Evolutionary conservation across 37 sponge, comb jelly and placozoan genomes (phyloP).

Genomic region (Halichondria panicea): DNA sequence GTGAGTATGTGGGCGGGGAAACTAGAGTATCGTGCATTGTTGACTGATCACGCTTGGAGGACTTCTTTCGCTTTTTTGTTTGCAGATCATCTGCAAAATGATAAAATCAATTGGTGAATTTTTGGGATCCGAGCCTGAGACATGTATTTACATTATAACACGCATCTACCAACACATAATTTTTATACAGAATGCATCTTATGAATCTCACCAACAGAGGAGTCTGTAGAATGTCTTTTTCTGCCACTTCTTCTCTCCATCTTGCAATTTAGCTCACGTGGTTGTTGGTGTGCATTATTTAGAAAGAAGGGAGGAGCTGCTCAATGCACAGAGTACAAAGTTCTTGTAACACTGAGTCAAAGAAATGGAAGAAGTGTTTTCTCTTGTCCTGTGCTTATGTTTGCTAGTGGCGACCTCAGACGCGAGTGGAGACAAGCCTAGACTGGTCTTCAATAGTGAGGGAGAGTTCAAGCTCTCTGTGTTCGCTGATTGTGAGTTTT

Average conservation of each 20-base stretch:
- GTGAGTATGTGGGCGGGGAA: background rate
- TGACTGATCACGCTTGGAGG: background rate
- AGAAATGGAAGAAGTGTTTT: background rate
- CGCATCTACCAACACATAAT: too few species aligned
- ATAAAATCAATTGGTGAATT: background rate
- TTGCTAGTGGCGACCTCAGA: too few species aligned
- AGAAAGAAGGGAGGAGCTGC: too few species aligned
- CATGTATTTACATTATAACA: too few species aligned
- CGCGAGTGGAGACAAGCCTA: background rate
- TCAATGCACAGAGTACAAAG: too few species aligned
- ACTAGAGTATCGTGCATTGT: background rate
- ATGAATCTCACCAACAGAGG: background rate
- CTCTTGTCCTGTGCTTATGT: background rate
- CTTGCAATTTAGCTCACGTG: background rate
- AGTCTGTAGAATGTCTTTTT: background rate
- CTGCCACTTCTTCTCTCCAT: background rate
- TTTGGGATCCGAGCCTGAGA: too few species aligned
- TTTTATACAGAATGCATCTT: background rate
- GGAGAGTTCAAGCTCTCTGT: conserved; percentile 41
- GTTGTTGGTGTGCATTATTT: background rate
- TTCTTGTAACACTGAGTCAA: too few species aligned
- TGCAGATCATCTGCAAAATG: background rate
- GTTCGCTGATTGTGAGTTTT: conserved; percentile 37
- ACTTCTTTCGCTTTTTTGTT: background rate
- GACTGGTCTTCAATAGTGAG: conserved; percentile 7